A percentile compares a stretch with the other conserved stretches of the same genome.
Evolutionary conservation across 2,113 vertebrate genomes (phyloP).

Genomic region (Budorcas taxicolor): DNA sequence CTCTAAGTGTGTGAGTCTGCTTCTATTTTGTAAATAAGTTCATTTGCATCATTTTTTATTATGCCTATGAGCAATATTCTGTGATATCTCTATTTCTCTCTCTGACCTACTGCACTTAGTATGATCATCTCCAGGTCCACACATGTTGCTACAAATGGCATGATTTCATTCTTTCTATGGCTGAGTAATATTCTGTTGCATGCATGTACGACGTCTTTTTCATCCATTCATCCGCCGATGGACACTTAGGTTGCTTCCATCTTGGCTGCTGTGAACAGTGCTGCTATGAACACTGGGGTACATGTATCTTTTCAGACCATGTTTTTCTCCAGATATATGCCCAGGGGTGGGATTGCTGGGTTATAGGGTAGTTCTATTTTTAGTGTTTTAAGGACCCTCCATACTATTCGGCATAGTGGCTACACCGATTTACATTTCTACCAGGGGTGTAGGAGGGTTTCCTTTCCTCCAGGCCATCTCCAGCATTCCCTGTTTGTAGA

Average conservation of each 20-base stretch:
- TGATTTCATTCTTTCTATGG: neutral
- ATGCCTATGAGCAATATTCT: neutral
- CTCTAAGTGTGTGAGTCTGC: neutral
- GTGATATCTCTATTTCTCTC: neutral
- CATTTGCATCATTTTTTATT: neutral
- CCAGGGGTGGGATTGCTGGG: neutral
- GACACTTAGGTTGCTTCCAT: neutral
- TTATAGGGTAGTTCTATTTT: neutral
- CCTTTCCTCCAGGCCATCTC: neutral
- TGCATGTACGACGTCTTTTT: rapidly evolving
- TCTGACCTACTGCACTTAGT: neutral
- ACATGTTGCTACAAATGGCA: neutral
- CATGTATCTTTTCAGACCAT: neutral
- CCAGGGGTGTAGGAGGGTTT: neutral
- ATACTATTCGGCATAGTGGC: rapidly evolving
- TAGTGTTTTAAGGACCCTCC: neutral
- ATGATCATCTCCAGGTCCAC: no score
- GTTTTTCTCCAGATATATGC: neutral
- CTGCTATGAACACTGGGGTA: neutral
- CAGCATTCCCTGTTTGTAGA: neutral
- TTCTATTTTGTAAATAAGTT: neutral
- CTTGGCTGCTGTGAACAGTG: neutral
- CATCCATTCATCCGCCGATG: rapidly evolving
- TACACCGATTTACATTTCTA: neutral
- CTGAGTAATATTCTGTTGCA: rapidly evolving